Conservation (phyloP, 2,113 vertebrate genomes). For the Rhagologus leucostigma region DNA sequence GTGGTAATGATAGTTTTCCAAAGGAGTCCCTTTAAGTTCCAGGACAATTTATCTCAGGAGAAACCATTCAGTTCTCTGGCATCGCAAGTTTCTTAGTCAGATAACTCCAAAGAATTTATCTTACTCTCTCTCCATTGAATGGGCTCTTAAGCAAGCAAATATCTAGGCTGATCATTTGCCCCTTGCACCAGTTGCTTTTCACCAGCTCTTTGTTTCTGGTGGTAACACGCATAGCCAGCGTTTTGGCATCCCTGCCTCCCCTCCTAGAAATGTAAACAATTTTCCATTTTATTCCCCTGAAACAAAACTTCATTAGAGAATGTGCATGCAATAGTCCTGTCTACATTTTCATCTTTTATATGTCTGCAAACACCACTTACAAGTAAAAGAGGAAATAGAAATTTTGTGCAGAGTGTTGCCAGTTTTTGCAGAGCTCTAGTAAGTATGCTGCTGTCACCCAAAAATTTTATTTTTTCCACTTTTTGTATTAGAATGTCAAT, state of each 20-base stretch:
- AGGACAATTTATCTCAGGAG: neutral
- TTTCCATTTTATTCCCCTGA: neutral
- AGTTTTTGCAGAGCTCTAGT: neutral
- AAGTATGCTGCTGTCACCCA: neutral
- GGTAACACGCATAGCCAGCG: neutral
- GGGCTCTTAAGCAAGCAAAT: neutral
- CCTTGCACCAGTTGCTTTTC: neutral
- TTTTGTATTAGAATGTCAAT: neutral
- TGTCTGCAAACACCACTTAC: neutral
- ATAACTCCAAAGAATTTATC: neutral
- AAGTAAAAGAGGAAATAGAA: neutral
- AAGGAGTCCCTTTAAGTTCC: neutral
- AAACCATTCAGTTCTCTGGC: neutral
- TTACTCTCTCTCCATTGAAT: neutral
- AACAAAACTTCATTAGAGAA: neutral
- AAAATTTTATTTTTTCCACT: slow-evolving; percentile 8
- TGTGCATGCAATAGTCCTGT: neutral
- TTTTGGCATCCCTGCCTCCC: neutral
- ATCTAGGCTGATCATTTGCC: neutral
- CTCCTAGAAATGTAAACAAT: neutral
- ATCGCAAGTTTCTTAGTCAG: neutral
- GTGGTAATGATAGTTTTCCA: neutral
- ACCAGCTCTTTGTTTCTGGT: neutral
- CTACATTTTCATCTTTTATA: neutral
- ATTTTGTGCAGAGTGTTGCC: neutral